Evolutionary conservation across 2,888 invertebrate species (phyloP), one percentile per base, ranked within the genome.

Genomic region (Arge pagana): DNA sequence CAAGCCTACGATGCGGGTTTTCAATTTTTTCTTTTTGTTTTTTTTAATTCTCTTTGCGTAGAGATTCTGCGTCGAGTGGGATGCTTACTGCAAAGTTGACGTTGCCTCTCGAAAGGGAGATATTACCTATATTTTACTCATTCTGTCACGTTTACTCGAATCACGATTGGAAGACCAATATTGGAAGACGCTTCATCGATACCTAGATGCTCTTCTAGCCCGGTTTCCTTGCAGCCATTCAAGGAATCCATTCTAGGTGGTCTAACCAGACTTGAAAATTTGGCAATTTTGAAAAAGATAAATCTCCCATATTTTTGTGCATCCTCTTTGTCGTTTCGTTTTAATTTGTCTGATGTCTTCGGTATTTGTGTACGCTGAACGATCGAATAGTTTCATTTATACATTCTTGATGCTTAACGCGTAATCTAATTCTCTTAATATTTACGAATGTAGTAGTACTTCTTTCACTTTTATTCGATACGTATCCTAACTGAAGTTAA

Each of bases 191-290:
- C 50, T 74, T 75, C 70, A 74, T 72, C 11, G 26, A 40, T 7
- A 60, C 80, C 78, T 74, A 74, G 71, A 69, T 71, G 77, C 66
- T 48, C 56, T 51, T 48, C 52, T 52, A 63, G 75, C 72, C 56
- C 68, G 79, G 81, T 78, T 81, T 80, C 78, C 75, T 81, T 82
- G 83, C 83, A 83, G 83, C 83, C 83, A 83, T 83, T 83, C 83
- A 83, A 80, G 77, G 73, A 79, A 82, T 79, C 79, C 80, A 76
- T 64, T 61, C 60, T 75, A 74, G 77, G 79, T 74, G 80, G 77
- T 76, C 76, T n/a, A n/a, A n/a, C n/a, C n/a, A n/a, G n/a, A n/a
- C n/a, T n/a, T n/a, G n/a, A n/a, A n/a, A n/a, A n/a, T n/a, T n/a
- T n/a, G n/a, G n/a, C n/a, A n/a, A n/a, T n/a, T n/a, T n/a, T n/a